Percentiles rank a stretch among this genome's conserved stretches.
Conservation (phyloP, 1,140 invertebrate genomes). For the Sitodiplosis mosellana region DNA sequence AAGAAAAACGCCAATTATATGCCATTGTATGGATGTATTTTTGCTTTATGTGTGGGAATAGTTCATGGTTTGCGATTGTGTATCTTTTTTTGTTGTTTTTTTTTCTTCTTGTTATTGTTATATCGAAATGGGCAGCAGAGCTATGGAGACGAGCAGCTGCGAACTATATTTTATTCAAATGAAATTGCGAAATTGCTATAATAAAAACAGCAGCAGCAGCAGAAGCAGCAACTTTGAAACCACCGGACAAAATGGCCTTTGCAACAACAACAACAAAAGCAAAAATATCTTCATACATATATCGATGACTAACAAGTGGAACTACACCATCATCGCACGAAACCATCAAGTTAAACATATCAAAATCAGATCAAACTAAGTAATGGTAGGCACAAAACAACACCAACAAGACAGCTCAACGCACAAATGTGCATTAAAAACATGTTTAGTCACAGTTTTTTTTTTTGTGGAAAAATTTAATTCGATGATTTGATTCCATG, state of each 20-base stretch:
- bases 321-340: no score
- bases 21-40: no score
- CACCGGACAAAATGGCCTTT: neutral
- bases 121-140: neutral
- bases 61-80: neutral
- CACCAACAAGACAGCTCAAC: no score
- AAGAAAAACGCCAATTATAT: no score
- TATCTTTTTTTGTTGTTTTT: slow-evolving; percentile 4
- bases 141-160: neutral
- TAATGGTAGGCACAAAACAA: no score
- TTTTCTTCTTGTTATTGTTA: neutral
- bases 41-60: no score
- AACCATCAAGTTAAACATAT: neutral
- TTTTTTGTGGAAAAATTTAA: neutral
- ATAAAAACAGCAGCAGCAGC: slow-evolving; percentile 1
- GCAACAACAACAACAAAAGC: neutral
- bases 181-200: slow-evolving; percentile 1
- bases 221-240: neutral
- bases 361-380: neutral
- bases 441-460: no score
- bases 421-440: no score
- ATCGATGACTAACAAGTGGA: neutral
- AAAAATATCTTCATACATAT: neutral
- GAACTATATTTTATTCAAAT: neutral
- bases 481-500: no score